Conservation (phyloP, 2,888 invertebrate species). For the Eubasilissa splendida region DNA sequence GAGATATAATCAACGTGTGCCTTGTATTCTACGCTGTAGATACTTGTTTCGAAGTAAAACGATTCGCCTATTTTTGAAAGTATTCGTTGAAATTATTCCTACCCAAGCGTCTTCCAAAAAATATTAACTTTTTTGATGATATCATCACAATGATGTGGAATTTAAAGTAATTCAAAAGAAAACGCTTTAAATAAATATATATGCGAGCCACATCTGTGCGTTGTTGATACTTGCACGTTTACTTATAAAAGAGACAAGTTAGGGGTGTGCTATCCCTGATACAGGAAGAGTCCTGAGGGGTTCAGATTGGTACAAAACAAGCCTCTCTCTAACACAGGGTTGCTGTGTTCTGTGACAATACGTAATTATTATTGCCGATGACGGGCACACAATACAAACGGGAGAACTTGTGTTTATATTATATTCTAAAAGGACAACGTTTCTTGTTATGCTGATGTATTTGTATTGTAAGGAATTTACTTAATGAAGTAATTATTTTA, state of each 20-base stretch:
- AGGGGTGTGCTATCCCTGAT: slow-evolving; percentile 4
- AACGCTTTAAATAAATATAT: not conserved
- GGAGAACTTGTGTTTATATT: too few relatives aligned
- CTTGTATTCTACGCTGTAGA: too few relatives aligned
- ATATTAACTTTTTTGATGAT: too few relatives aligned
- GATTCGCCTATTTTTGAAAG: too few relatives aligned
- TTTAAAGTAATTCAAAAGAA: not conserved
- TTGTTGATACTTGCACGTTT: not conserved
- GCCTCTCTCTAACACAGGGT: slow-evolving; percentile 6
- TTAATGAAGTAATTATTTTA: too few relatives aligned
- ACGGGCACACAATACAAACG: slow-evolving; percentile 8
- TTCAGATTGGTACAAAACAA: slow-evolving; percentile 27
- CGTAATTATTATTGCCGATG: slow-evolving; percentile 16
- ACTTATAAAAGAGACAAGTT: not conserved
- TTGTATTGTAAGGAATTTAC: too few relatives aligned
- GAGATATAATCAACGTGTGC: too few relatives aligned
- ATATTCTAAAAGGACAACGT: too few relatives aligned
- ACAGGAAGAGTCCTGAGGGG: not conserved
- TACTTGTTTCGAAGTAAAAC: too few relatives aligned
- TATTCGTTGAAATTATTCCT: too few relatives aligned
- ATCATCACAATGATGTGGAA: not conserved
- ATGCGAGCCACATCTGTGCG: not conserved
- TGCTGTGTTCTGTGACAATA: slow-evolving; percentile 29
- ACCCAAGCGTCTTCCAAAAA: too few relatives aligned
- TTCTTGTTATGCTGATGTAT: too few relatives aligned